Evolutionary conservation across 2,888 invertebrate species (phyloP).

Genomic region (Agonopterix heracliana): DNA sequence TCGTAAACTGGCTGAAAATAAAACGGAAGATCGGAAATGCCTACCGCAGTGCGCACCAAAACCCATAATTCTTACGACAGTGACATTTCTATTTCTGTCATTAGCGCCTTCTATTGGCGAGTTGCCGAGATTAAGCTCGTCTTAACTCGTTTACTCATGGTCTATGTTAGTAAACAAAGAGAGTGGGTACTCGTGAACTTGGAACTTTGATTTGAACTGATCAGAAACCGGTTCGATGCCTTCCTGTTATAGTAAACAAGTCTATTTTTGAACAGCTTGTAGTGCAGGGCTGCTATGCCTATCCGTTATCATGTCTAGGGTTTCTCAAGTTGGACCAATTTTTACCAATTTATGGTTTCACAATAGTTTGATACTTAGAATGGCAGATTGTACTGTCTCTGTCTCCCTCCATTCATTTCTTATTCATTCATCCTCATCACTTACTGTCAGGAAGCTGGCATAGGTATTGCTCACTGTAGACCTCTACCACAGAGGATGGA

Average conservation of each 20-base stretch:
- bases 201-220: not conserved
- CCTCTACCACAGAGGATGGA: too few species aligned
- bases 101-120: conserved; percentile 71
- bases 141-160: conserved; percentile 56
- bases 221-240: not conserved
- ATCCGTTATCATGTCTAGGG: not conserved
- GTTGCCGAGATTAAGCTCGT: conserved; percentile 54
- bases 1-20: conserved; percentile 18
- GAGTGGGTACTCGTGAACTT: conserved; percentile 4
- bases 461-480: too few species aligned
- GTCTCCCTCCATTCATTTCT: too few species aligned
- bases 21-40: conserved; percentile 62
- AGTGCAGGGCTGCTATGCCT: not conserved
- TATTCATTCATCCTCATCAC: too few species aligned
- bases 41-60: conserved; percentile 46
- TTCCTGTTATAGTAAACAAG: not conserved
- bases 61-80: conserved; percentile 41
- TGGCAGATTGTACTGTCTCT: too few species aligned
- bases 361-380: too few species aligned
- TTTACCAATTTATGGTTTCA: too few species aligned
- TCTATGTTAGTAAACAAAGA: conserved; percentile 70
- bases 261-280: not conserved
- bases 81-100: conserved; percentile 61
- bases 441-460: too few species aligned
- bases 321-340: too few species aligned